These are phyloP conservation scores for Physella acuta DNA, from an alignment of 1,140 invertebrate species.

Conservation along the genomic window DNA sequence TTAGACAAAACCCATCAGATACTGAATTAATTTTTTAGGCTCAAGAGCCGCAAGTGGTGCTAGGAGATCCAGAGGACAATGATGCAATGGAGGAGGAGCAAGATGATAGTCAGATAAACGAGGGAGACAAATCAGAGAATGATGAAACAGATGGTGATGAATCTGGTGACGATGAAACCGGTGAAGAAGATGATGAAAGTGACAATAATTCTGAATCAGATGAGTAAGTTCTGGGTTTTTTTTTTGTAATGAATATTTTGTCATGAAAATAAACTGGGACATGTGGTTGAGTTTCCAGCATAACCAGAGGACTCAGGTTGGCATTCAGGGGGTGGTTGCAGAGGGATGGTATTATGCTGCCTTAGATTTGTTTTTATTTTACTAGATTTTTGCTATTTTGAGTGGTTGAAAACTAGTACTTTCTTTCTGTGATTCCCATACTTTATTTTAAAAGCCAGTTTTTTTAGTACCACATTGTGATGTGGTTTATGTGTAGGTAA, in stretches of 20 bases:
- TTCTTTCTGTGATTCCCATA: background rate
- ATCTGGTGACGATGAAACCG: constrained; percentile 29
- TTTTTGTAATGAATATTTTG: background rate
- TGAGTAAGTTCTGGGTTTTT: constrained; percentile 15
- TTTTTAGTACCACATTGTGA: background rate
- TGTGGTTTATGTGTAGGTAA: background rate
- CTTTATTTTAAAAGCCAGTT: background rate
- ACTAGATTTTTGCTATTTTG: background rate
- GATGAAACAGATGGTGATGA: constrained; percentile 26
- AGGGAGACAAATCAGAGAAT: constrained; percentile 25
- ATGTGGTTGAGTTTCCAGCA: background rate
- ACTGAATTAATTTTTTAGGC: background rate
- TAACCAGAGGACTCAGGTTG: background rate
- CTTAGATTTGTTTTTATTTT: background rate
- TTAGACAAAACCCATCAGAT: background rate
- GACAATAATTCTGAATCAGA: constrained; percentile 27
- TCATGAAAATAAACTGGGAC: background rate
- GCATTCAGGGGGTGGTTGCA: background rate
- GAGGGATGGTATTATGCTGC: background rate
- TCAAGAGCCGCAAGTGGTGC: background rate
- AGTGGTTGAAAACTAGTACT: background rate
- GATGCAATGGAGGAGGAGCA: constrained; percentile 25
- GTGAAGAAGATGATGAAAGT: constrained; percentile 16
- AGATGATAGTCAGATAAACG: constrained; percentile 28
- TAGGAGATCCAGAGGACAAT: constrained; percentile 1